Percentiles rank a stretch among this genome's conserved stretches.
Evolutionary conservation across 2,113 vertebrate species (phyloP).

Genomic region (Megaptera novaeangliae): DNA sequence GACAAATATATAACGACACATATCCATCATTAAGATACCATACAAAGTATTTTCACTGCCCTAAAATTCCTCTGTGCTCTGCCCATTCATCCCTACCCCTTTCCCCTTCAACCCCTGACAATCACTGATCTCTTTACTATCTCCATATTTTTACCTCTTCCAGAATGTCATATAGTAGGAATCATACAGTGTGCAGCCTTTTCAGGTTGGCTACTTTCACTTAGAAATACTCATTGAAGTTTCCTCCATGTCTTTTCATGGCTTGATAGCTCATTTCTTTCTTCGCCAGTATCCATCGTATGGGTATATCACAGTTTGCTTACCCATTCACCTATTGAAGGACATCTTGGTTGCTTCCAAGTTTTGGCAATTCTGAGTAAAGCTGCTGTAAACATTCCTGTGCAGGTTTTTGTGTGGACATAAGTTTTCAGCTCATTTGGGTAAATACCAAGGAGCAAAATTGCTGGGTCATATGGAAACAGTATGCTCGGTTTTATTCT

Average conservation of each 20-base stretch:
- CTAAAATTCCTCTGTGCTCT: neutral
- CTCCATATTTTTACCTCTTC: neutral
- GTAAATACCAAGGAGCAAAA: neutral
- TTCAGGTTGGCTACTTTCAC: neutral
- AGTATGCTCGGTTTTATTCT: neutral
- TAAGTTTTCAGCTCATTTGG: neutral
- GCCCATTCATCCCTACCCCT: neutral
- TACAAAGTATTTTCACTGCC: neutral
- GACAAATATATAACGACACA: neutral
- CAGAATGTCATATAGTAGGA: neutral
- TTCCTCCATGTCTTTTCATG: neutral
- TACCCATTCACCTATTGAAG: neutral
- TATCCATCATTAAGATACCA: neutral
- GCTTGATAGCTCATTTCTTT: neutral
- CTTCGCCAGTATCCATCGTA: too few species aligned
- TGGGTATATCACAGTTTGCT: too few species aligned
- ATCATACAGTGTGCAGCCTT: neutral
- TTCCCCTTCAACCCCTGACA: neutral
- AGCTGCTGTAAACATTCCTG: neutral
- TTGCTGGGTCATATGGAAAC: neutral
- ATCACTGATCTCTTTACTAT: neutral
- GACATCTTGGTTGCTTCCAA: neutral
- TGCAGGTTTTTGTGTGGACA: neutral
- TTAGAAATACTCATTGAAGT: neutral
- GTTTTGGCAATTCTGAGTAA: neutral